Conservation (phyloP, 2,888 invertebrate genomes). For the Thecophora atra region DNA sequence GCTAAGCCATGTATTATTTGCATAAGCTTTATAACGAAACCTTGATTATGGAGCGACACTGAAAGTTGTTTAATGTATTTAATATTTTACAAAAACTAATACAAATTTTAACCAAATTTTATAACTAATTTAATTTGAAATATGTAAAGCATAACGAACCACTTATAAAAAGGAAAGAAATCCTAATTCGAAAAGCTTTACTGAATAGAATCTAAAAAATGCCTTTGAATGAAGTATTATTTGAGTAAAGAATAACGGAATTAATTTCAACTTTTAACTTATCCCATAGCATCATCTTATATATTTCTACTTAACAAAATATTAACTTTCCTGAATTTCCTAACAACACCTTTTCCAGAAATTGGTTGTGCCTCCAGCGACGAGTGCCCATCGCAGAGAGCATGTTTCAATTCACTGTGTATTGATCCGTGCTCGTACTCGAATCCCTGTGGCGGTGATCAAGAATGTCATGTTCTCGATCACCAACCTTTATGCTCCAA, state of each 20-base stretch:
- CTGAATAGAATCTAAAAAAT: background rate
- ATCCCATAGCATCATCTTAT: background rate
- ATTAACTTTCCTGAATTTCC: background rate
- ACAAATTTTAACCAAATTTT: background rate
- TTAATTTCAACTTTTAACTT: conserved; percentile 37
- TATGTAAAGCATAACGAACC: conserved; percentile 8
- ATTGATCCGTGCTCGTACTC: conserved; percentile 81
- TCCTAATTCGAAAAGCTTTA: background rate
- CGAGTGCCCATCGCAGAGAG: conserved; percentile 80
- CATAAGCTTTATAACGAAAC: conserved; percentile 20
- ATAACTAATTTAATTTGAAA: too few relatives aligned
- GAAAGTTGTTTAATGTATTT: background rate
- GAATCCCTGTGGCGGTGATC: conserved; percentile 78
- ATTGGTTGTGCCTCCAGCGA: conserved; percentile 81
- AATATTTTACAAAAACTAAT: conserved; percentile 16
- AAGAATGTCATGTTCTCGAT: conserved; percentile 83
- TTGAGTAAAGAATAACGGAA: background rate
- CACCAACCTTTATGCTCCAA: conserved; percentile 86
- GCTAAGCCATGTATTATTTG: conserved; percentile 18
- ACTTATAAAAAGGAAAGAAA: background rate
- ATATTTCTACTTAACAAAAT: background rate
- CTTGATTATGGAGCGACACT: conserved; percentile 4
- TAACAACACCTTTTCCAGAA: conserved; percentile 68
- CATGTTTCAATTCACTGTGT: conserved; percentile 82
- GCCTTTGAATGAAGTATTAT: background rate